Base-by-base conservation (phyloP, 1,140 invertebrate genomes). In the Drosophila aff. region DNA sequence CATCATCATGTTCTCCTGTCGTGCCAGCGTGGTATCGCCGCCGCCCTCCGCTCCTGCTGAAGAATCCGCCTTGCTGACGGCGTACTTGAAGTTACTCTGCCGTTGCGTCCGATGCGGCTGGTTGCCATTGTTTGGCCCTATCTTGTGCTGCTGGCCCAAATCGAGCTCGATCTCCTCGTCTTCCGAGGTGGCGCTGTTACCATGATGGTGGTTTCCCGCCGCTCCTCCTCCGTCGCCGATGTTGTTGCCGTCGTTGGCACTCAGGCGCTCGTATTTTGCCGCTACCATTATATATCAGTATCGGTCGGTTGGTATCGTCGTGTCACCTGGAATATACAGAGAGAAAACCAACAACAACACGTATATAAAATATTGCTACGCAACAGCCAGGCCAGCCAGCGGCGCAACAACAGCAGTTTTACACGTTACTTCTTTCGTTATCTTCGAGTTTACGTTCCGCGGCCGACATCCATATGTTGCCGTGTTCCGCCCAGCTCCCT, bases 81-180 rank as follows among this genome's bases (percentile, higher is more conserved):
- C 58, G 73, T 87, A 87, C 26, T 80, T 72, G n/a, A 86, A 86
- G 60, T 86, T 86, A n/a, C 68, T 62, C 43, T 76, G 80, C 28
- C 68, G 55, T 2, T 26, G 63, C 4, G 31, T 58, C 49, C 66
- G 63, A 50, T 75, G 64, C 23, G 73, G 9, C 26, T 23, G 64
- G 44, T 2, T n/a, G 28, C 58, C 63, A 66, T 66, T 66, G 21
- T 41, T 58, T 2, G 36, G 28, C 36, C 57, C 13, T 28, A 40
- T 49, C 49, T 76, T 58, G 60, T 77, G 68, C 40, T 68, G 69
- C 40, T 68, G 69, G 28, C 65, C 76, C 31, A 74, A 49, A 40
- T 59, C 67, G 41, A 92, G 79, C 47, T 92, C 89, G 18, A 92
- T 79, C 68, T 92, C 91, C 61, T 92, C 82, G 28, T 87, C 79